Evolutionary conservation across 2,888 invertebrate genomes (phyloP), one percentile per base, ranked within the genome.

Genomic region (Chaetoderma sp.): DNA sequence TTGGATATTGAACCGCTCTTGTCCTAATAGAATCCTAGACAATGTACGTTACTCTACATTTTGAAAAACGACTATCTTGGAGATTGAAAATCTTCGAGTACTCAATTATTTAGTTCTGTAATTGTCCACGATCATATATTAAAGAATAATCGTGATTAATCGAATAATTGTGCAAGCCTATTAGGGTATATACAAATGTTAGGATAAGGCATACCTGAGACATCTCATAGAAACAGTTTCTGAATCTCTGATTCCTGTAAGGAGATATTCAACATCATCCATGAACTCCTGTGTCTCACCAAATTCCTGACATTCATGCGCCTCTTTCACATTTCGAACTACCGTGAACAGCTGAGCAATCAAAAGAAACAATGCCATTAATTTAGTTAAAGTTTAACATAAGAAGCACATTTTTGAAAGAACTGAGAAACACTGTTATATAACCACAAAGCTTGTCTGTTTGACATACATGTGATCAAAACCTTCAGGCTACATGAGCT

Each of bases 201-300:
- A n/a, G n/a, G n/a, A n/a, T n/a, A n/a, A n/a, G n/a, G 45, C 70
- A 33, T 73, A 88, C 88, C 88, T 88, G 60, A 89, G 81, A 78
- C 87, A 89, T 82, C 97, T 91, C 54, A 95, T 96, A 75, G 95
- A 93, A 81, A 94, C 92, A 39, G 95, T 94, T 89, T 96, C 95
- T 83, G 93, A 93, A 78, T 93, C 93, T 88, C 94, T 91, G 68
- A 98, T 88, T 42, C 96, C 94, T 86, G 96, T 96, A 78, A 98
- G 88, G 77, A 98, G 93, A 87, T 98, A 99, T 81, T 97, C 96
- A 49, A 98, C 94, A 87, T 99, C 98, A 86, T 98, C 98, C 87
- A 97, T 95, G 88, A 98, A 97, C 86, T 98, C 98, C 88, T 98
- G 97, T 83, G 96, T 96, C 88, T 98, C 98, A 68, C 98, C 98